phyloP scores from a whole-genome alignment of 37 sponge, comb jelly and placozoan species.

The Aplysina aerophoba region DNA sequence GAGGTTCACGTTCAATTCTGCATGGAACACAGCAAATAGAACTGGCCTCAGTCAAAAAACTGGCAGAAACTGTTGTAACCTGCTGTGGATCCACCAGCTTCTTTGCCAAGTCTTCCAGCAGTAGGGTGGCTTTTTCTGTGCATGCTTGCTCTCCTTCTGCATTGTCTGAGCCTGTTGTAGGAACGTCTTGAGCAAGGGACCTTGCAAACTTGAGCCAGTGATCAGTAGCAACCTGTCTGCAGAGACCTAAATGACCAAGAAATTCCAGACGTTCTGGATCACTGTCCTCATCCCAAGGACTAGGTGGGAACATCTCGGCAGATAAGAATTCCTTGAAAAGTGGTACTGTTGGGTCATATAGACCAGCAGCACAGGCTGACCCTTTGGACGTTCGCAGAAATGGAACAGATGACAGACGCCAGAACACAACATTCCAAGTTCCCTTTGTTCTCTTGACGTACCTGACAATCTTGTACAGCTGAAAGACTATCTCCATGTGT shows the following conservation, averaged over 20 bases:
- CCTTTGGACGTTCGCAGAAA: conserved; percentile 28
- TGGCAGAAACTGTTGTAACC: no score
- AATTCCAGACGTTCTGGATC: background rate
- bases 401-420: background rate
- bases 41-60: background rate
- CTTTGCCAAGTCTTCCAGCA: background rate
- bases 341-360: conserved; percentile 46
- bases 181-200: background rate
- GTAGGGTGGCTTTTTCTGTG: background rate
- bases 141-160: background rate
- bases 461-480: background rate
- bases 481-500: background rate
- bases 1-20: background rate
- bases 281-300: conserved; percentile 3
- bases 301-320: conserved; percentile 18
- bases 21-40: background rate
- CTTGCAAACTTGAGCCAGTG: conserved; percentile 14
- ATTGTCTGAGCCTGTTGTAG: no score
- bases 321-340: conserved; percentile 28
- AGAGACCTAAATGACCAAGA: background rate
- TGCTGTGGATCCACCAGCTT: no score
- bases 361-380: background rate
- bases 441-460: background rate
- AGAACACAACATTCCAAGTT: background rate
- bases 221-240: background rate